These are phyloP conservation scores for Tarsius wallacei DNA, from an alignment of 2,797 vertebrate genomes.

Conservation along the genomic window DNA sequence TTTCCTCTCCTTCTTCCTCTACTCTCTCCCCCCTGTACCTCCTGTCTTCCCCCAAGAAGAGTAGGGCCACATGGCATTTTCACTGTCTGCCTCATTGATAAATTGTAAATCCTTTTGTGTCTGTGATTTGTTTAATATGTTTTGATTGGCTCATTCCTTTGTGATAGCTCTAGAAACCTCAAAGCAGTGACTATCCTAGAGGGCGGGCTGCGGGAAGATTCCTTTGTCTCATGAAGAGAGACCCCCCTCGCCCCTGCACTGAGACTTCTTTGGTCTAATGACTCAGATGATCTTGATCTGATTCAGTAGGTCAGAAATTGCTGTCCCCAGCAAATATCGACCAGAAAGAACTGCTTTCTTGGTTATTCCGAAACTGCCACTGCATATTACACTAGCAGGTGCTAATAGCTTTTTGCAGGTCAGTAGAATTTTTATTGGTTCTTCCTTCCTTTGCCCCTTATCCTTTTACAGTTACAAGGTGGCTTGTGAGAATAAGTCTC, in stretches of 20 bases:
- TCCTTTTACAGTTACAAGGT: slow-evolving; percentile 37
- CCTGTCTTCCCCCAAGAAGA: slow-evolving; percentile 51
- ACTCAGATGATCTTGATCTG: slow-evolving; percentile 81
- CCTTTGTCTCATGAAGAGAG: slow-evolving; percentile 66
- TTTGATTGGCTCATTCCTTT: slow-evolving; percentile 71
- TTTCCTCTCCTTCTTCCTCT: slow-evolving; percentile 4
- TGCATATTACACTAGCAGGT: slow-evolving; percentile 73
- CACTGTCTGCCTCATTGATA: slow-evolving; percentile 20
- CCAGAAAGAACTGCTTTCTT: slow-evolving; percentile 81
- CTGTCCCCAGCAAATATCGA: slow-evolving; percentile 76
- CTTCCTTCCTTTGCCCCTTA: slow-evolving; percentile 39
- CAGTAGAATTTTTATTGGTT: slow-evolving; percentile 74
- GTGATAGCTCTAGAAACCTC: not conserved
- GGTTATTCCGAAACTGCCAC: slow-evolving; percentile 72
- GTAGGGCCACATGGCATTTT: slow-evolving; percentile 62
- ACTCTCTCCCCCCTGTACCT: not conserved
- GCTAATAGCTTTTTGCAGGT: slow-evolving; percentile 74
- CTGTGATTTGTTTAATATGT: slow-evolving; percentile 50
- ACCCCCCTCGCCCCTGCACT: not conserved
- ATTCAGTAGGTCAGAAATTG: slow-evolving; percentile 82
- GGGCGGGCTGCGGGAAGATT: slow-evolving; percentile 63
- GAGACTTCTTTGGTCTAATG: slow-evolving; percentile 69
- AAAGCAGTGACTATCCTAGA: slow-evolving; percentile 58
- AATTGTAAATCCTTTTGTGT: slow-evolving; percentile 69
- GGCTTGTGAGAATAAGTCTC: not conserved